A percentile compares a stretch with the other conserved stretches of the same genome.
Conservation (phyloP, 30 jellyfish, hydroid and myxozoan species). For the Turritopsis dohrnii region DNA sequence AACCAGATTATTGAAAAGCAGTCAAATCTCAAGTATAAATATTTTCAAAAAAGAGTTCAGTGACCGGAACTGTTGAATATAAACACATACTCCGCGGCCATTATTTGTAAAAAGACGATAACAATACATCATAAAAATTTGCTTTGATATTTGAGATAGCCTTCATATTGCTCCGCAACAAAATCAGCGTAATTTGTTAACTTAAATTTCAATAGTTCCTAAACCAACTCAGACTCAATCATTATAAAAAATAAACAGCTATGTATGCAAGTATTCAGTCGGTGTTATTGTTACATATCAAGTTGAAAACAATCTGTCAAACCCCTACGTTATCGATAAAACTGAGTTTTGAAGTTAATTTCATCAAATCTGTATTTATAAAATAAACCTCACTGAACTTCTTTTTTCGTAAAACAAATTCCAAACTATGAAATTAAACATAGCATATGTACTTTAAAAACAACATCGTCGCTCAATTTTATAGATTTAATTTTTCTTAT, state of each 20-base stretch:
- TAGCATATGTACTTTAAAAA: not conserved
- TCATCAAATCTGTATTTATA: not conserved
- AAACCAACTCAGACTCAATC: not conserved
- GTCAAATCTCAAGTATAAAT: not conserved
- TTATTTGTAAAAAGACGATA: not conserved
- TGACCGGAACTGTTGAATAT: not conserved
- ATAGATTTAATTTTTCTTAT: not conserved
- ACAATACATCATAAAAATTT: not conserved
- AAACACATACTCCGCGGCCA: not conserved
- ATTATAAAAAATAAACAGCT: no score
- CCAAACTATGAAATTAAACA: not conserved
- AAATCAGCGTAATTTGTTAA: no score
- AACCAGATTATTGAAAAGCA: not conserved
- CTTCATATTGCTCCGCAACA: not conserved
- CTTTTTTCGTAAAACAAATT: not conserved
- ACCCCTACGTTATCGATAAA: not conserved
- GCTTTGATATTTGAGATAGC: not conserved
- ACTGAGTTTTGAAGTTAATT: not conserved
- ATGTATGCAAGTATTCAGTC: not conserved
- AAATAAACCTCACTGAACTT: not conserved
- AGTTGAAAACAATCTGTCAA: not conserved
- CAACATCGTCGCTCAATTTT: not conserved
- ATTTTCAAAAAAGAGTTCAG: not conserved
- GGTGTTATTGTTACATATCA: not conserved
- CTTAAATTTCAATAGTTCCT: not conserved